Evolutionary conservation across 92 coral and sea anemone genomes (phyloP).

Genomic region (Epizoanthus fatuus): DNA sequence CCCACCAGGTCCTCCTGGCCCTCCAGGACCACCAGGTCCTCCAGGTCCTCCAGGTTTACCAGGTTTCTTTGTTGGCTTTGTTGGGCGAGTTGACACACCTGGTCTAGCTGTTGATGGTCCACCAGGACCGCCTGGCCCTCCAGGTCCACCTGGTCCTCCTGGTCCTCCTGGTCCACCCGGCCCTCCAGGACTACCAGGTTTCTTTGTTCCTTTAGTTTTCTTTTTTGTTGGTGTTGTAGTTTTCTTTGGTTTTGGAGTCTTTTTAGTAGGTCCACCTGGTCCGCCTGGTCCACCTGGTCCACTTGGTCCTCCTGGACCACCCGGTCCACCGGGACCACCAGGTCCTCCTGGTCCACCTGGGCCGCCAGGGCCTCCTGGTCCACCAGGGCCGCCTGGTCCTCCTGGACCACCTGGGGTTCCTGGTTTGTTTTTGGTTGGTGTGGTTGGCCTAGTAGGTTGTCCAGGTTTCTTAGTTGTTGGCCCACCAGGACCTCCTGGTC

Average conservation of each 20-base stretch:
- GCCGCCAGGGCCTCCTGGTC: constrained; percentile 87
- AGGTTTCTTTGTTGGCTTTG: constrained; percentile 70
- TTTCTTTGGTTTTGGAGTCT: constrained; percentile 51
- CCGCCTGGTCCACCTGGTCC: constrained; percentile 82
- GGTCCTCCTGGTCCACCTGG: constrained; percentile 85
- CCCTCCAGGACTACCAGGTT: constrained; percentile 87
- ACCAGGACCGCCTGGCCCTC: constrained; percentile 91
- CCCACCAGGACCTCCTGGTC: constrained; percentile 80
- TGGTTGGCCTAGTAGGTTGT: constrained; percentile 70
- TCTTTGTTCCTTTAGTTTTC: constrained; percentile 52
- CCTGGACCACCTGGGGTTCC: constrained; percentile 76
- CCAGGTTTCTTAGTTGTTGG: constrained; percentile 64
- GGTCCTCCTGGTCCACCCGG: constrained; percentile 84
- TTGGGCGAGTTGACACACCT: constrained; percentile 77
- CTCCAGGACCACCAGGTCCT: constrained; percentile 92
- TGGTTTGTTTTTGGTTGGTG: constrained; percentile 71
- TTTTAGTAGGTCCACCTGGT: constrained; percentile 78
- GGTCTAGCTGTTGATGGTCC: constrained; percentile 75
- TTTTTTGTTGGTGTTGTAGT: constrained; percentile 15
- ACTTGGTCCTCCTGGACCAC: constrained; percentile 67
- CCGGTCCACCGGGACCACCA: constrained; percentile 89
- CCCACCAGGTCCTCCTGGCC: constrained; percentile 88
- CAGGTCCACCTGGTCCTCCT: constrained; percentile 79
- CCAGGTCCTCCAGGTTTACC: constrained; percentile 84
- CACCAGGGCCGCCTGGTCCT: constrained; percentile 85